These are phyloP conservation scores for Protula sp. DNA, from an alignment of 2,888 invertebrate species.

Conservation along the genomic window DNA sequence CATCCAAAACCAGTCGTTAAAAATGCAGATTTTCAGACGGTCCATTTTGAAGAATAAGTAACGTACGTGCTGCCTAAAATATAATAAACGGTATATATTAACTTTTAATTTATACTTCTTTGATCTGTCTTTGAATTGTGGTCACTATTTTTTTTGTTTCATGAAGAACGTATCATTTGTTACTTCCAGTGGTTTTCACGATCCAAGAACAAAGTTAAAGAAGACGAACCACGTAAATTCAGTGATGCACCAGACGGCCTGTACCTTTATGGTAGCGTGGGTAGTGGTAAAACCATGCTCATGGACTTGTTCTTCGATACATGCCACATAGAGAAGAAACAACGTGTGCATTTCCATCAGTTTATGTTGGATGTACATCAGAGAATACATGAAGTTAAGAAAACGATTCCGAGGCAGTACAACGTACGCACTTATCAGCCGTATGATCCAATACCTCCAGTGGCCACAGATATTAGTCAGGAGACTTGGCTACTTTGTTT, in stretches of 20 bases:
- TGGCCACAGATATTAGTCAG: conserved; percentile 78
- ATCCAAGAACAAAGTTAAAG: not conserved
- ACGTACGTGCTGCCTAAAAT: no score
- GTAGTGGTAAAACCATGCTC: conserved; percentile 89
- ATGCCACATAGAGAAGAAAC: conserved; percentile 58
- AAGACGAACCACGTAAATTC: conserved; percentile 8
- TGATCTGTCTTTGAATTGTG: no score
- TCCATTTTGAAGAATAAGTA: no score
- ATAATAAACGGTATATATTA: no score
- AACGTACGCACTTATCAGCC: conserved; percentile 62
- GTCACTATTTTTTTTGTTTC: no score
- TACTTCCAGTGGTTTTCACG: no score
- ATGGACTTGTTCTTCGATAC: conserved; percentile 96
- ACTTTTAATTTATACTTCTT: no score
- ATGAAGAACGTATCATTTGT: no score
- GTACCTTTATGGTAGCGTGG: conserved; percentile 49
- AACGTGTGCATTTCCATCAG: conserved; percentile 88
- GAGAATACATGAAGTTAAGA: conserved; percentile 40
- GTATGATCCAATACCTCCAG: conserved; percentile 91
- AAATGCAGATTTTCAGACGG: no score
- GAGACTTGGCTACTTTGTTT: conserved; percentile 92
- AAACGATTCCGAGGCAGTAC: not conserved
- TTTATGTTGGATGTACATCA: conserved; percentile 95
- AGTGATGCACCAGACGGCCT: conserved; percentile 32
- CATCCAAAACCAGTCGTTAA: no score